phyloP scores from a whole-genome alignment of 2,113 vertebrate genomes.

The Ivindomyrus marchei region DNA sequence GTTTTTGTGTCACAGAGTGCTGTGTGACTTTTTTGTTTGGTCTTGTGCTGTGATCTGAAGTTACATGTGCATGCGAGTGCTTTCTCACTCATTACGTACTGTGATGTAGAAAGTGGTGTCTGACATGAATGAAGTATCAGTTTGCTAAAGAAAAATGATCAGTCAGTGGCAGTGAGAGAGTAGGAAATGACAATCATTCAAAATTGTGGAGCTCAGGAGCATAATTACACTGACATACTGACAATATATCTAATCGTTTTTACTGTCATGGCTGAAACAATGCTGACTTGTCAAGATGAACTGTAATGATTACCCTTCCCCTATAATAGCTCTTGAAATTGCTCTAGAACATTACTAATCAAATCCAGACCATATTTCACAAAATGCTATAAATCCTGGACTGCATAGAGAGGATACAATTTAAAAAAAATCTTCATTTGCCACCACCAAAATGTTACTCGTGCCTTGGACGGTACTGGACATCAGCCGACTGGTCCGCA shows the following conservation, averaged over 20 bases:
- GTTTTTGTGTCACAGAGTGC: too few relatives aligned
- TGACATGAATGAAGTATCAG: not conserved
- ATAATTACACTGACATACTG: not conserved
- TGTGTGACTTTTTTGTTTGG: too few relatives aligned
- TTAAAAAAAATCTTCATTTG: not conserved
- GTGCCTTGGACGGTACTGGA: slow-evolving; percentile 56
- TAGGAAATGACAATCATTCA: not conserved
- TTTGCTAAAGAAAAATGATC: not conserved
- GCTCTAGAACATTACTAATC: not conserved
- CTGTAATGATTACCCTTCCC: not conserved
- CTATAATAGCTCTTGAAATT: not conserved
- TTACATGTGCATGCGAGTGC: too few relatives aligned
- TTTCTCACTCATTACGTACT: too few relatives aligned
- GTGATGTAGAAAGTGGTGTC: too few relatives aligned
- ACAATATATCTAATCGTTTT: not conserved
- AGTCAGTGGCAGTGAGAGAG: not conserved
- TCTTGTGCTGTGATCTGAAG: too few relatives aligned
- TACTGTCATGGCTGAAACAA: not conserved
- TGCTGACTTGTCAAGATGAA: not conserved
- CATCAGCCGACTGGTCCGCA: slow-evolving; percentile 55
- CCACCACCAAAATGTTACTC: not conserved
- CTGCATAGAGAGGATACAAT: not conserved
- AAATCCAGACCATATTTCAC: not conserved
- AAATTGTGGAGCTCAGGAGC: not conserved
- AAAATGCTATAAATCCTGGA: not conserved